These are phyloP conservation scores for Archegozetes longisetosus DNA, from an alignment of 1,140 invertebrate genomes.

Conservation along the genomic window DNA sequence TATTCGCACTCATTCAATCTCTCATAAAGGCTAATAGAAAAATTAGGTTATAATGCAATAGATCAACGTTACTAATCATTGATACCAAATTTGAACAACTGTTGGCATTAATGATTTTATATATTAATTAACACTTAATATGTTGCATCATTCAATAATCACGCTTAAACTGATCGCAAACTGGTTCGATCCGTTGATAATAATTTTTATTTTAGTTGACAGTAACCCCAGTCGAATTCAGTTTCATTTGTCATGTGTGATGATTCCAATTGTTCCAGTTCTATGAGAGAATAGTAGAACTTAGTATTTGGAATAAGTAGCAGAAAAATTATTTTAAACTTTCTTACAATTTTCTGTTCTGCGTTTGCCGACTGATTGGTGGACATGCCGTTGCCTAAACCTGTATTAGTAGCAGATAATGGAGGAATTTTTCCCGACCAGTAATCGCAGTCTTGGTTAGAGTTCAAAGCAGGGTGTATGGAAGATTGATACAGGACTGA, in stretches of 20 bases:
- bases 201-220: too few species aligned
- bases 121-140: too few species aligned
- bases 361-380: not conserved
- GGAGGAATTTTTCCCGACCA: not conserved
- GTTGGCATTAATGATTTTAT: too few species aligned
- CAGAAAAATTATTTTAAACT: too few species aligned
- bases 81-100: too few species aligned
- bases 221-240: not conserved
- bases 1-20: too few species aligned
- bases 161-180: too few species aligned
- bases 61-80: too few species aligned
- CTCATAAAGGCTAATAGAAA: too few species aligned
- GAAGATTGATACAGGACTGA: not conserved
- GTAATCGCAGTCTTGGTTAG: not conserved
- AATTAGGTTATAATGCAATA: too few species aligned
- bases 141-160: too few species aligned
- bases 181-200: too few species aligned
- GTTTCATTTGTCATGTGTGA: not conserved
- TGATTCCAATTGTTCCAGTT: not conserved
- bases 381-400: not conserved
- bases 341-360: not conserved
- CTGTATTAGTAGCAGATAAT: not conserved
- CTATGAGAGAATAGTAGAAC: not conserved
- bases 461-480: not conserved
- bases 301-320: not conserved